Base-by-base conservation (phyloP, 2,888 invertebrate species). In the Melanargia galathea region DNA sequence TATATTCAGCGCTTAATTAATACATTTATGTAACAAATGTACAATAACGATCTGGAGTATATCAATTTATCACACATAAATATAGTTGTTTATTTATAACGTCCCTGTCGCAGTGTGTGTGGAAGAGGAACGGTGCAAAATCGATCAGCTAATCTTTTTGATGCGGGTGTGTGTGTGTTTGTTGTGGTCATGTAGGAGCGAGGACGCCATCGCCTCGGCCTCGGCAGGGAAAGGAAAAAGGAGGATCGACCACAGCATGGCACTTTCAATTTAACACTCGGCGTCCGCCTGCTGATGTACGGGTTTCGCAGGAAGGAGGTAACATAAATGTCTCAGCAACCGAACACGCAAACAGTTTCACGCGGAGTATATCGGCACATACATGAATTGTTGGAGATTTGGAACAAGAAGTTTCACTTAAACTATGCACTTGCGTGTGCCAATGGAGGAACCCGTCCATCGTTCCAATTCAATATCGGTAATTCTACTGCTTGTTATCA, bases 121-220 rank as follows among this genome's bases (percentile, higher is more conserved):
- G 80, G 86, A 87, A 90, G 88, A 90, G 89, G 90, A 86, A 90
- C 92, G 93, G 93, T 93, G 93, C 93, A 93, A 93, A 93, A 93
- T 93, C 93, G 92, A 91, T 89, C 87, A 81, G 84, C 82, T 18
- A 18, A 18, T 43, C 43, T 18, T 86, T 86, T 84, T 84, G 79
- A 79, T 86, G 83, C 84, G 72, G 74, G 76, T 30, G 79, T 81
- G 76, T 79, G 55, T 56, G 80, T 84, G 80, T 82, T 78, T 83
- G 69, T 78, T 78, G 48, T 64, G 58, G 22, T 61, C 56, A 63
- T 58, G 51, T 64, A 58, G 58, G 61, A 64, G 62, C 64, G 68
- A 66, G 66, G 63, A 52, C 70, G 55, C 68, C 65, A 68, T 60
- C 52, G 55, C 58, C 59, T 62, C 48, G 46, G 46, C 61, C 38